Base-by-base conservation (phyloP, 2,888 invertebrate species). In the Pyrrhopygopsis socrates region DNA sequence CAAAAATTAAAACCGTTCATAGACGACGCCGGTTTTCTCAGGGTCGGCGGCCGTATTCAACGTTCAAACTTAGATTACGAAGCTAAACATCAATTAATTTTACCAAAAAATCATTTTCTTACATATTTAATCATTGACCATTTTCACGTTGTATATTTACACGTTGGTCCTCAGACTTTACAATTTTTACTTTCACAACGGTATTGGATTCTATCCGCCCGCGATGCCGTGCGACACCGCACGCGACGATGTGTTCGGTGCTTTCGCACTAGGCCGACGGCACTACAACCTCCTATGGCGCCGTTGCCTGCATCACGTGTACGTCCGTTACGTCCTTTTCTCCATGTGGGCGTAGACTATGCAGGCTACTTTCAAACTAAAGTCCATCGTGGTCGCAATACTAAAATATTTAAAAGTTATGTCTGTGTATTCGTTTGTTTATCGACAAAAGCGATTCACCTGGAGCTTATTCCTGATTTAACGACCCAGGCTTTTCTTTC, bases 341-440 rank as follows among this genome's bases (percentile, higher is more conserved):
- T 24, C 5, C 70, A 45, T n/a, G 45, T 34, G 6, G 34, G 34
- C 34, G 34, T 34, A 34, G 34, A 34, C 6, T 34, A 34, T 34
- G n/a, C n/a, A n/a, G n/a, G n/a, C n/a, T n/a, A n/a, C n/a, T n/a
- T n/a, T n/a, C n/a, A n/a, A n/a, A n/a, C n/a, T n/a, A n/a, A n/a
- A n/a, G n/a, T n/a, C n/a, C n/a, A n/a, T n/a, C n/a, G n/a, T n/a
- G n/a, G n/a, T n/a, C n/a, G n/a, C n/a, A n/a, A n/a, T n/a, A n/a
- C n/a, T n/a, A n/a, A n/a, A n/a, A n/a, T n/a, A n/a, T n/a, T 41
- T n/a, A 73, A 54, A 30, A 22, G 29, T 29, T 73, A 50, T 24
- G 54, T 73, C 4, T 30, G 58, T 27, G 63, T 76, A 6, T 76
- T 76, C 54, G 76, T 76, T 20, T 76, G 65, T 45, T 15, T 76